Evolutionary conservation across 2,888 invertebrate genomes (phyloP), one percentile per base, ranked within the genome.

Genomic region (Mythimna impura): DNA sequence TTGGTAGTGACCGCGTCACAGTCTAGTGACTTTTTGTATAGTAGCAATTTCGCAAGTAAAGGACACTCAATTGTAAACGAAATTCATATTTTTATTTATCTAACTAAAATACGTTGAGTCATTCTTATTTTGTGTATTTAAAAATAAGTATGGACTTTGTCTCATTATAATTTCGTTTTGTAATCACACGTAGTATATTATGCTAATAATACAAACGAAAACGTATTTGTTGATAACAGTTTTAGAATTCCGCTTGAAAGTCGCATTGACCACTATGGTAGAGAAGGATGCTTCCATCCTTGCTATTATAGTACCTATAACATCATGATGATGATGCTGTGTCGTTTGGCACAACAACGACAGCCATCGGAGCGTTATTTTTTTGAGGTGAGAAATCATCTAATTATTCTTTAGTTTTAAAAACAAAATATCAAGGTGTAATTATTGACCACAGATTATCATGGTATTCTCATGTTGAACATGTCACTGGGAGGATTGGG

Each of bases 71-170:
- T 54, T 20, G 7, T 8, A 34, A 9, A n/a, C 36, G 22, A 22
- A 8, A 68, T 22, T 40, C 10, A 54, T 52, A 8, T 2, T 30
- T 54, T 43, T 54, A 8, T 52, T 70, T 34, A 22, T 1, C 34
- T 55, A 12, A 14, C 14, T 30, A 9, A 34, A 25, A 30, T 7
- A 22, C 17, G 17, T 5, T 1, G 34, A 71, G 47, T 71, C 47
- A 57, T 47, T 20, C 54, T n/a, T 47, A 25, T 57, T n/a, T 22
- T 25, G 10, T 14, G 8, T 7, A 3, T n/a, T 47, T 25, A n/a
- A 36, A 58, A 57, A 25, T 47, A 17, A 7, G 20, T 17, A 47
- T 72, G 57, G 47, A 71, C 72, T 71, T 72, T 57, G 47, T 36
- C 20, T 30, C 14, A 22, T 47, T 2, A 43, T 7, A 43, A 69